phyloP scores from a whole-genome alignment of 2,888 invertebrate species.

The Diplolepis rosae region DNA sequence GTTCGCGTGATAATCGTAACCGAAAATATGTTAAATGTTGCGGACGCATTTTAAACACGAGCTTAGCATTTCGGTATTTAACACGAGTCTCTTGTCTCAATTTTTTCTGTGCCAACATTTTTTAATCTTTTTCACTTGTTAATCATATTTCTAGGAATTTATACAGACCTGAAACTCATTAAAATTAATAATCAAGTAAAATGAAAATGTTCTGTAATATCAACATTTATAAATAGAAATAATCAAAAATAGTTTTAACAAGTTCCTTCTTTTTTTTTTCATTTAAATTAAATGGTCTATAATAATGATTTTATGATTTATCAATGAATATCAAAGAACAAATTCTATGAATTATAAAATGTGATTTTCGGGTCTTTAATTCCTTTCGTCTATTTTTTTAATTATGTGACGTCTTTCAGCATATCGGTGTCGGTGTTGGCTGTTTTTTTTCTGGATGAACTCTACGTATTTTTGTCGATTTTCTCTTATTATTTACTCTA shows the following conservation, averaged over 20 bases:
- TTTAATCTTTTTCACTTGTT: slow-evolving; percentile 33
- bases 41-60: slow-evolving; percentile 54
- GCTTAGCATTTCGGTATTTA: slow-evolving; percentile 59
- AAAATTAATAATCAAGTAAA: not conserved
- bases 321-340: no score
- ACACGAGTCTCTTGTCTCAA: slow-evolving; percentile 40
- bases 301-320: no score
- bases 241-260: no score
- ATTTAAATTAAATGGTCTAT: no score
- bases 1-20: slow-evolving; percentile 34
- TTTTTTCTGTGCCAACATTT: slow-evolving; percentile 36
- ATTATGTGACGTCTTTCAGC: slow-evolving; percentile 46
- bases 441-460: slow-evolving; percentile 36
- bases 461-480: slow-evolving; percentile 36
- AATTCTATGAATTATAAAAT: no score
- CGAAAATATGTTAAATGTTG: slow-evolving; percentile 48
- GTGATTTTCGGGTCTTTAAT: slow-evolving; percentile 28
- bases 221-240: not conserved
- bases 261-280: no score
- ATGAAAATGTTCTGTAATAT: not conserved
- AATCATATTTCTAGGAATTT: slow-evolving; percentile 16
- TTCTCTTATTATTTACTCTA: slow-evolving; percentile 37
- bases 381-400: slow-evolving; percentile 30
- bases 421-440: slow-evolving; percentile 42
- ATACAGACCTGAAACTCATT: slow-evolving; percentile 9